Base-by-base conservation (phyloP, 2,888 invertebrate species). In the Agelastica alni region DNA sequence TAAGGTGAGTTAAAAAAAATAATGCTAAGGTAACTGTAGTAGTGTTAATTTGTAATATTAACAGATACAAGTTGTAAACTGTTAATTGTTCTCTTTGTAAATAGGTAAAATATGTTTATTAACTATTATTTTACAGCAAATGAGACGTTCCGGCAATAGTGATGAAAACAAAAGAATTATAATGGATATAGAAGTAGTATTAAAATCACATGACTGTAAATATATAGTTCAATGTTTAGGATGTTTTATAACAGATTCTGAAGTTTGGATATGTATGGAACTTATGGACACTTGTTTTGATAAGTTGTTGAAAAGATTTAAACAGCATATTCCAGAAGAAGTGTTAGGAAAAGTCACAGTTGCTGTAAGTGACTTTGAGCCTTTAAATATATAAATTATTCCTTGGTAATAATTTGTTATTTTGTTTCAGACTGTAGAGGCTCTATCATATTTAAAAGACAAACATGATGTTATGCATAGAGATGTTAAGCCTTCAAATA, bases 251-350 rank as follows among this genome's bases (percentile, higher is more conserved):
- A 96, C 94, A 0, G 93, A 94, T 74, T 90, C 93, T 1, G 96
- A 98, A 77, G 97, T 99, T 0, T 98, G 98, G 96, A 98, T 99
- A 73, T 99, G 98, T 76, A 99, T 99, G 99, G 99, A 99, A 79
- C 82, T 98, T 64, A 99, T 99, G 99, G 90, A 95, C 9, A 96
- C 96, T 13, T 99, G 99, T 79, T 91, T 99, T 74, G 99, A 99
- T 77, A 98, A 98, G 80, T 80, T 99, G 70, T 82, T 97, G 58
- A 95, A 94, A 77, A 80, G 87, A 66, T 81, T 91, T 30, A 87
- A 88, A 58, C 85, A 85, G 63, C 90, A 96, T n/a, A 91, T 99
- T 71, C 98, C 98, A 2, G 98, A 99, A 80, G 84, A 85, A 67
- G 95, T 99, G 72, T 82, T 99, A 63, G 98, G 98, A 65, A 97